phyloP scores from a whole-genome alignment of 2,888 invertebrate genomes.

The Aromia moschata region DNA sequence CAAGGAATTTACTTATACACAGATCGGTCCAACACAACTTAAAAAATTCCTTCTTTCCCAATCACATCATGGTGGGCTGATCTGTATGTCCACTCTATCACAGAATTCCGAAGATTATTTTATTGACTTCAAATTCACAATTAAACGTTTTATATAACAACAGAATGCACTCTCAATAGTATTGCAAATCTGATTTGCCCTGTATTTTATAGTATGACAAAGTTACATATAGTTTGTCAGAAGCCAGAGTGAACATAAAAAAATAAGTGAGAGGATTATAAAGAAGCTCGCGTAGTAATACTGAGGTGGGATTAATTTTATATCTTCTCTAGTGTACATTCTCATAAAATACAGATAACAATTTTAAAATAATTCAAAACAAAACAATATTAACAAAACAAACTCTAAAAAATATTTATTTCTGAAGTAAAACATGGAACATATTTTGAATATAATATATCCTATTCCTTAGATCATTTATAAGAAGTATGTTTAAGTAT shows the following conservation, averaged over 20 bases:
- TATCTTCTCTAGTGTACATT: constrained; percentile 11
- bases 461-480: too few species aligned
- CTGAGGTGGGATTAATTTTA: constrained; percentile 37
- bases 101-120: constrained; percentile 42
- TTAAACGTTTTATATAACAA: neutral
- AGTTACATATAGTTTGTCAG: constrained; percentile 21
- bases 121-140: neutral
- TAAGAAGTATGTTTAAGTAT: too few species aligned
- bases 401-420: too few species aligned
- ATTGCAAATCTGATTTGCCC: neutral
- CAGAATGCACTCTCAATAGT: neutral
- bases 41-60: too few species aligned
- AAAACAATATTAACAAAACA: neutral
- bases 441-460: too few species aligned
- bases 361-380: neutral
- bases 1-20: too few species aligned
- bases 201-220: neutral
- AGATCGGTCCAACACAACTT: too few species aligned
- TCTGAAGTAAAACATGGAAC: too few species aligned
- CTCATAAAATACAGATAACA: constrained; percentile 8
- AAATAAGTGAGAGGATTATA: constrained; percentile 33
- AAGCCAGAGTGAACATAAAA: constrained; percentile 44
- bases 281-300: constrained; percentile 46
- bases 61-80: too few species aligned
- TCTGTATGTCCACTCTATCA: constrained; percentile 45